These are phyloP conservation scores for Takifugu bimaculatus DNA, from an alignment of 2,113 vertebrate species.

Conservation along the genomic window DNA sequence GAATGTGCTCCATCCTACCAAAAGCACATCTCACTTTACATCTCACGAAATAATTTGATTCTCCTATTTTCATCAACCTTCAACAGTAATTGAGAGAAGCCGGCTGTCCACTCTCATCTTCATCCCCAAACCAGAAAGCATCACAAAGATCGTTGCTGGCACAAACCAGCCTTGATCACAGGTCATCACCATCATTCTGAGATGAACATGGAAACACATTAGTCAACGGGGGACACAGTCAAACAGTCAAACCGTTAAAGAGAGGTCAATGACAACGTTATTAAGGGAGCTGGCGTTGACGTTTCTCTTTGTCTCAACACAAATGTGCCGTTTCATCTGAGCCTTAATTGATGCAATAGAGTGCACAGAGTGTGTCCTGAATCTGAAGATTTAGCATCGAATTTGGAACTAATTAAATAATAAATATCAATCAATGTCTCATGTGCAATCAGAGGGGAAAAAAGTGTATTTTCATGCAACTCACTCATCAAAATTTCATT, in stretches of 20 bases:
- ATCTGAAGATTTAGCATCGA: no score
- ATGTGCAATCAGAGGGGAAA: no score
- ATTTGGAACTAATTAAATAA: no score
- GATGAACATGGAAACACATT: slow-evolving; percentile 13
- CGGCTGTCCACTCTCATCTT: no score
- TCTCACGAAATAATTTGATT: slow-evolving; percentile 29
- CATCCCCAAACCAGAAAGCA: background rate
- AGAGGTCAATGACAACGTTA: slow-evolving; percentile 43
- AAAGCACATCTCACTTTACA: slow-evolving; percentile 24
- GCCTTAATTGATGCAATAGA: slow-evolving; percentile 54
- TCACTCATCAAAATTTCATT: no score
- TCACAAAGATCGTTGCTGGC: slow-evolving; percentile 9
- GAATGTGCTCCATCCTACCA: no score
- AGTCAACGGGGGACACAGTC: slow-evolving; percentile 10
- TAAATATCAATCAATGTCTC: no score
- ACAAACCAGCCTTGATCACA: slow-evolving; percentile 9
- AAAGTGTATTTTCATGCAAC: no score
- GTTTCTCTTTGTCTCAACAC: slow-evolving; percentile 51
- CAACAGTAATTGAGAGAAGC: background rate
- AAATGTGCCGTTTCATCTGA: slow-evolving; percentile 56
- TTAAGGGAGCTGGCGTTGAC: slow-evolving; percentile 59
- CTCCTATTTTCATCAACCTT: slow-evolving; percentile 24
- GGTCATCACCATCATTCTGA: slow-evolving; percentile 24
- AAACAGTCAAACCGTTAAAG: slow-evolving; percentile 25
- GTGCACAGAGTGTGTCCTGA: background rate